Percentiles rank a stretch among this genome's conserved stretches.
These are phyloP conservation scores for Motacilla tschutschensis DNA, from an alignment of 2,113 vertebrate species.

Conservation along the genomic window DNA sequence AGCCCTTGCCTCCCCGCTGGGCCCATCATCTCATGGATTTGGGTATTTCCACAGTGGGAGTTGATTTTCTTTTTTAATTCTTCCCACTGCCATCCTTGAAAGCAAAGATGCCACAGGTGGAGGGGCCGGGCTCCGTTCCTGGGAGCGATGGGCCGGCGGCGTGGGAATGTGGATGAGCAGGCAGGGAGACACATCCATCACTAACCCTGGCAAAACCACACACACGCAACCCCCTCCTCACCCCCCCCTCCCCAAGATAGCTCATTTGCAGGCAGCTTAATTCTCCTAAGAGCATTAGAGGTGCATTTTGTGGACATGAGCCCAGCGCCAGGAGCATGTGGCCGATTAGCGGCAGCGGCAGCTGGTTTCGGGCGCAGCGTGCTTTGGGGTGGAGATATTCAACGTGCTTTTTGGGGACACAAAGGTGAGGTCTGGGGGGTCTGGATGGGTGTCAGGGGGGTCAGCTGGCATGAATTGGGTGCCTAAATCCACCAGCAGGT, in stretches of 20 bases:
- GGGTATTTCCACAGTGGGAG: neutral
- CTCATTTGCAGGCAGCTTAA: constrained; percentile 39
- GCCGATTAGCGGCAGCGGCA: neutral
- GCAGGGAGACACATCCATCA: neutral
- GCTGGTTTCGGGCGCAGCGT: neutral
- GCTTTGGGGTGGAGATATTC: neutral
- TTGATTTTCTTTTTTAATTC: neutral
- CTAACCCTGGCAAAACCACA: neutral
- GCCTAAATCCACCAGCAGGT: neutral
- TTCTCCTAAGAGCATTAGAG: constrained; percentile 58
- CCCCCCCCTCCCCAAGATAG: neutral
- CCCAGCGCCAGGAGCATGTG: neutral
- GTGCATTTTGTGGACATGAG: constrained; percentile 40
- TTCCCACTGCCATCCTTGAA: neutral
- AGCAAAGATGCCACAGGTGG: neutral
- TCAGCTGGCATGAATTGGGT: accelerated
- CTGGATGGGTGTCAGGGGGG: accelerated
- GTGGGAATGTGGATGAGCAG: neutral
- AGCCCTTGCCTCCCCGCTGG: accelerated
- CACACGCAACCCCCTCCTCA: neutral
- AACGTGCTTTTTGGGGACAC: neutral
- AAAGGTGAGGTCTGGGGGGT: constrained; percentile 1
- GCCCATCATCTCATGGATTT: neutral
- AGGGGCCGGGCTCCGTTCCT: accelerated
- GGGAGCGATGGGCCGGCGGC: accelerated